Evolutionary conservation across 2,888 invertebrate species (phyloP).

Genomic region (Galeopsomyia nigrocyanea): DNA sequence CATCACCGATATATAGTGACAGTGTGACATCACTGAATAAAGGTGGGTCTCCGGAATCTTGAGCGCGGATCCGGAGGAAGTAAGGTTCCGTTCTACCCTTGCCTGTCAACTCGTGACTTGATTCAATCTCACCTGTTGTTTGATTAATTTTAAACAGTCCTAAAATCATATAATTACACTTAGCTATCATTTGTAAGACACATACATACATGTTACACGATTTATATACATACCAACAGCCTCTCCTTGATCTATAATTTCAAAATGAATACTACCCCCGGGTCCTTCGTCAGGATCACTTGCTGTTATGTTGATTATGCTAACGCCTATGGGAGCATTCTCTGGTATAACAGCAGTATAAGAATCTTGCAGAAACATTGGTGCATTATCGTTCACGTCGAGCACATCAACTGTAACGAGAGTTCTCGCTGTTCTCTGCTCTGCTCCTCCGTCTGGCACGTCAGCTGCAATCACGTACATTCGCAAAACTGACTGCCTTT

Average conservation of each 20-base stretch:
- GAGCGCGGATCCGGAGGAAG: slow-evolving; percentile 76
- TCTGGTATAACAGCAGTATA: slow-evolving; percentile 85
- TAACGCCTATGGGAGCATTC: slow-evolving; percentile 77
- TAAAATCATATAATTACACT: slow-evolving; percentile 57
- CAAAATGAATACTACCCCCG: slow-evolving; percentile 80
- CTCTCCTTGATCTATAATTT: slow-evolving; percentile 81
- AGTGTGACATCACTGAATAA: slow-evolving; percentile 76
- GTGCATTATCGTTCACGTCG: slow-evolving; percentile 86
- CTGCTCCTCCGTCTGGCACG: slow-evolving; percentile 78
- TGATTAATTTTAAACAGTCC: slow-evolving; percentile 79
- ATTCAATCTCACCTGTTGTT: slow-evolving; percentile 77
- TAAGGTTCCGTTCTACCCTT: slow-evolving; percentile 84
- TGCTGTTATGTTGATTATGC: slow-evolving; percentile 79
- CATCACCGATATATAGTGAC: slow-evolving; percentile 81
- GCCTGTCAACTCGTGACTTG: slow-evolving; percentile 78
- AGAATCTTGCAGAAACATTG: slow-evolving; percentile 75
- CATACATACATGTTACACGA: background rate
- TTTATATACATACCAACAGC: slow-evolving; percentile 72
- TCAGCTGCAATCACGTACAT: slow-evolving; percentile 83
- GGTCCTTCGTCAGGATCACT: slow-evolving; percentile 83
- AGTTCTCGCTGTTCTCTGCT: slow-evolving; percentile 76
- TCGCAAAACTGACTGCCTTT: slow-evolving; percentile 78
- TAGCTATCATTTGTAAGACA: background rate
- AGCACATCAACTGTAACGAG: slow-evolving; percentile 78
- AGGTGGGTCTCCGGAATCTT: slow-evolving; percentile 77